Percentiles rank a stretch among this genome's conserved stretches.
Evolutionary conservation across 2,113 vertebrate genomes (phyloP).

Genomic region (human (Homo sapiens)): GRCh38 chr14:100476501-100477000

Average conservation of each 20-base stretch:
- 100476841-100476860: background rate
- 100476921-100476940: background rate
- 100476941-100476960: background rate
- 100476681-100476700: background rate
- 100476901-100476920: background rate
- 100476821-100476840: background rate
- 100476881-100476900: background rate
- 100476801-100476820: background rate
- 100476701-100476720: background rate
- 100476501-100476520: background rate
- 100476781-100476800: too few species aligned
- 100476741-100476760: background rate
- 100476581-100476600: background rate
- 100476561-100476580: fast-evolving
- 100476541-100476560: background rate
- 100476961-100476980: background rate
- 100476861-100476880: background rate
- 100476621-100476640: background rate
- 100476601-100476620: background rate
- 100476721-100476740: fast-evolving
- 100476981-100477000: background rate
- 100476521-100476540: background rate
- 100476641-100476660: fast-evolving
- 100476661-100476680: background rate
- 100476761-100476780: background rate